phyloP scores from a whole-genome alignment of 2,888 invertebrate species.

The Cistogaster globosa region DNA sequence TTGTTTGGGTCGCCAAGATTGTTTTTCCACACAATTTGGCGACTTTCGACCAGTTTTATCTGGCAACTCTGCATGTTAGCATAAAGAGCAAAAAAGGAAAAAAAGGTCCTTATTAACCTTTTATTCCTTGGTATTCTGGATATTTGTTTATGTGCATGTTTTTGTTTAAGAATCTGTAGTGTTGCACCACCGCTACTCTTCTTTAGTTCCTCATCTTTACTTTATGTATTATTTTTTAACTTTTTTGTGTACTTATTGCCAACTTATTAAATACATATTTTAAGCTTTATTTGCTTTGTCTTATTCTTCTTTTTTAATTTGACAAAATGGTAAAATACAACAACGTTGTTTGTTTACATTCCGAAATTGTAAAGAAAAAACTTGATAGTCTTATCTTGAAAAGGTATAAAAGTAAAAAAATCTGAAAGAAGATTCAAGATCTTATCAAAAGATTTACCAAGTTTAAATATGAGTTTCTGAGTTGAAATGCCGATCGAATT shows the following conservation, averaged over 20 bases:
- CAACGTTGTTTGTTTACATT: constrained; percentile 62
- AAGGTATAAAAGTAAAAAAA: constrained; percentile 26
- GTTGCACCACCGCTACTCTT: constrained; percentile 10
- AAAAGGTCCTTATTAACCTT: constrained; percentile 22
- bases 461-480: constrained; percentile 11
- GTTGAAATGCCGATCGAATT: constrained; percentile 3
- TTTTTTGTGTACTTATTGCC: constrained; percentile 28
- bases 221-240: constrained; percentile 31
- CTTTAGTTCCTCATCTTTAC: constrained; percentile 47
- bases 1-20: no score
- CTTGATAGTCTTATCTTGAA: constrained; percentile 60
- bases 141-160: neutral
- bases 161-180: constrained; percentile 21
- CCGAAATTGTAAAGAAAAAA: neutral
- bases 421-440: constrained; percentile 12
- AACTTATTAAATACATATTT: constrained; percentile 12
- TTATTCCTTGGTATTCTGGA: neutral
- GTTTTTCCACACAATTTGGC: no score
- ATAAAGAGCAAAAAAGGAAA: neutral
- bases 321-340: constrained; percentile 22
- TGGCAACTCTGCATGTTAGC: no score
- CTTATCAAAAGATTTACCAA: constrained; percentile 10
- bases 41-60: no score
- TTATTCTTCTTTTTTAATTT: constrained; percentile 3
- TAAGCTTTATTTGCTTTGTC: neutral